phyloP scores from a whole-genome alignment of 2,888 invertebrate genomes.

The Philereme vetulata region DNA sequence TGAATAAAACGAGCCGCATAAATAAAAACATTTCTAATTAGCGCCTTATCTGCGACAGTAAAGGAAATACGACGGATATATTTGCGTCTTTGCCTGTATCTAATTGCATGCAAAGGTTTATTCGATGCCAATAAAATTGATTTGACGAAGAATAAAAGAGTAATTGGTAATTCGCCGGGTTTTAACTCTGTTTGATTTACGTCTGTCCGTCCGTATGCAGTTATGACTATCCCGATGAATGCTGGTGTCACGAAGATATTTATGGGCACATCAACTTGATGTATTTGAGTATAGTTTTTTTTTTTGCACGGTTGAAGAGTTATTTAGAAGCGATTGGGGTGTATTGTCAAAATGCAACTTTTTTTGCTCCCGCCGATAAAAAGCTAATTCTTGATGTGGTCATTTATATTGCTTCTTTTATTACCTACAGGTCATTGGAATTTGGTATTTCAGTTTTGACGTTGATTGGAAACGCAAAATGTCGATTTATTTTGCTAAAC shows the following conservation, averaged over 20 bases:
- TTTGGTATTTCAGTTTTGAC: constrained; percentile 33
- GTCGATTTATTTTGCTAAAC: constrained; percentile 12
- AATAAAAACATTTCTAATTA: constrained; percentile 38
- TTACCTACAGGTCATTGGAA: constrained; percentile 33
- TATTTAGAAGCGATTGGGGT: constrained; percentile 36
- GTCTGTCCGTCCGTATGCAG: constrained; percentile 32
- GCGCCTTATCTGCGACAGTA: constrained; percentile 34
- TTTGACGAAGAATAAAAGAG: constrained; percentile 33
- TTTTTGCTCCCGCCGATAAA: constrained; percentile 31
- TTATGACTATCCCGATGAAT: constrained; percentile 30
- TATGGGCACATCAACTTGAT: constrained; percentile 30
- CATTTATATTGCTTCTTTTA: constrained; percentile 39
- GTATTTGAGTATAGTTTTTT: constrained; percentile 33
- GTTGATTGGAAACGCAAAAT: constrained; percentile 33
- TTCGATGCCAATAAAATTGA: constrained; percentile 35
- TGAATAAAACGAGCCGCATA: constrained; percentile 26
- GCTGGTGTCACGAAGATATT: constrained; percentile 35
- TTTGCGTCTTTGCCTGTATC: constrained; percentile 27
- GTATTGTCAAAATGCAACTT: constrained; percentile 38
- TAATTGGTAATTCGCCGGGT: constrained; percentile 31
- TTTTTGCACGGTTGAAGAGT: constrained; percentile 36
- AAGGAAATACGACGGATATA: constrained; percentile 26
- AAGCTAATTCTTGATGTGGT: constrained; percentile 35
- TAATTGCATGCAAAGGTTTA: constrained; percentile 39
- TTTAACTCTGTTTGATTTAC: constrained; percentile 37